These are phyloP conservation scores for Gadopsis marmoratus DNA, from an alignment of 2,797 vertebrate genomes.

Conservation along the genomic window DNA sequence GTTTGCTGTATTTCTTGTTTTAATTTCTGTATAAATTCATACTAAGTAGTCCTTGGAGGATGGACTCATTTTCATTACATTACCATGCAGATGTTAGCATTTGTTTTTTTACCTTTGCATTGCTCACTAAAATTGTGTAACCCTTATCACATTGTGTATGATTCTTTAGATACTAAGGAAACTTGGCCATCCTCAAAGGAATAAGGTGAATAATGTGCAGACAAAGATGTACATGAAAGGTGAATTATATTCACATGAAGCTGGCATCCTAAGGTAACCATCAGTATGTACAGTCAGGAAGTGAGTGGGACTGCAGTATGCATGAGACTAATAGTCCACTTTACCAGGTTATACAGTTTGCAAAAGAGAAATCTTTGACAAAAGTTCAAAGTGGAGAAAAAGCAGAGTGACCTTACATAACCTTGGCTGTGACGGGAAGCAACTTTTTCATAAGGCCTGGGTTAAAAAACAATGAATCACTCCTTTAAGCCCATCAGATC, in stretches of 20 bases:
- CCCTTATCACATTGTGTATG: neutral
- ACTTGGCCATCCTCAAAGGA: neutral
- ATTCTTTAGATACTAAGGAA: neutral
- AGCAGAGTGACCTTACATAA: constrained; percentile 14
- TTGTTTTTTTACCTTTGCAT: neutral
- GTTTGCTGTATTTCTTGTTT: neutral
- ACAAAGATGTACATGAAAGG: constrained; percentile 6
- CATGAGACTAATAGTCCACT: neutral
- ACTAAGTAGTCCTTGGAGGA: neutral
- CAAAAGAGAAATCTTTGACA: constrained; percentile 4
- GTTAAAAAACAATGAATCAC: constrained; percentile 3
- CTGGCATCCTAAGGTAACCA: constrained; percentile 5
- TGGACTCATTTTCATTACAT: neutral
- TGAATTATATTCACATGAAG: neutral
- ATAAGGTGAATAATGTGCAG: neutral
- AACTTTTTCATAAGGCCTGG: constrained; percentile 9
- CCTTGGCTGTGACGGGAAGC: neutral
- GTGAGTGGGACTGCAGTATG: constrained; percentile 2
- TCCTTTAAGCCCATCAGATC: constrained; percentile 31
- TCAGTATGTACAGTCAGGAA: constrained; percentile 6
- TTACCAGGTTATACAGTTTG: neutral
- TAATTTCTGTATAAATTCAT: neutral
- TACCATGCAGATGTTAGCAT: neutral
- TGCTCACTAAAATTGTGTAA: neutral
- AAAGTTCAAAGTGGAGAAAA: constrained; percentile 14